Evolutionary conservation across 2,797 vertebrate species (phyloP).

Genomic region (Etheostoma nigrum): DNA sequence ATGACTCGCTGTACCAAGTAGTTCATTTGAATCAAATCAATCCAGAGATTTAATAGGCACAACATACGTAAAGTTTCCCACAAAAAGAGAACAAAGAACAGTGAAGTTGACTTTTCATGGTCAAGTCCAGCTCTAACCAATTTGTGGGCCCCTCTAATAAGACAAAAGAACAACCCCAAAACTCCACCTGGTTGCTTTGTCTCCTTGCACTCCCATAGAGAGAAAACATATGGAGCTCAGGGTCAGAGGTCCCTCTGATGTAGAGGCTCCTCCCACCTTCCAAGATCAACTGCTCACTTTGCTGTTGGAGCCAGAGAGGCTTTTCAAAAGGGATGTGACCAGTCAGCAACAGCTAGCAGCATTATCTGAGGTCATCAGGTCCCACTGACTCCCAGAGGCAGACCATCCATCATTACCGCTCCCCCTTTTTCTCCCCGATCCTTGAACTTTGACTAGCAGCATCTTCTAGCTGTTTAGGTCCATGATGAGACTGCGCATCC

Average conservation of each 20-base stretch:
- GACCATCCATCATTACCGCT: slow-evolving; percentile 27
- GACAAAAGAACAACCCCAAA: slow-evolving; percentile 22
- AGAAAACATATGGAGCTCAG: slow-evolving; percentile 58
- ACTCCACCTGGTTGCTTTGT: slow-evolving; percentile 34
- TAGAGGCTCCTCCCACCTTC: slow-evolving; percentile 29
- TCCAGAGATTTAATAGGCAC: background rate
- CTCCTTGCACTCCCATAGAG: slow-evolving; percentile 20
- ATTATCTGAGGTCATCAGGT: slow-evolving; percentile 15
- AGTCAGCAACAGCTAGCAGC: slow-evolving; percentile 26
- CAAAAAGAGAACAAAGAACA: background rate
- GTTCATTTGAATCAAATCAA: background rate
- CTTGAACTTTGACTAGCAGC: slow-evolving; percentile 25
- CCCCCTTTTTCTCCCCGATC: background rate
- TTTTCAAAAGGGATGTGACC: background rate
- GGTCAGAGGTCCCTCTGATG: slow-evolving; percentile 48
- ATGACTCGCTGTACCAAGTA: background rate
- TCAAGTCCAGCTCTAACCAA: slow-evolving; percentile 14
- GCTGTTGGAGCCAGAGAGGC: background rate
- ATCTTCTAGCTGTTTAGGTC: background rate
- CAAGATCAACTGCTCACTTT: slow-evolving; percentile 43
- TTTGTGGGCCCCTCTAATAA: background rate
- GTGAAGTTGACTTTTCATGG: background rate
- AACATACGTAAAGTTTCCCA: background rate
- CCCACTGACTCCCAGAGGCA: slow-evolving; percentile 12
- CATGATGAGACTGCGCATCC: background rate